phyloP scores from a whole-genome alignment of 2,888 invertebrate genomes.

The Cephus spinipes region DNA sequence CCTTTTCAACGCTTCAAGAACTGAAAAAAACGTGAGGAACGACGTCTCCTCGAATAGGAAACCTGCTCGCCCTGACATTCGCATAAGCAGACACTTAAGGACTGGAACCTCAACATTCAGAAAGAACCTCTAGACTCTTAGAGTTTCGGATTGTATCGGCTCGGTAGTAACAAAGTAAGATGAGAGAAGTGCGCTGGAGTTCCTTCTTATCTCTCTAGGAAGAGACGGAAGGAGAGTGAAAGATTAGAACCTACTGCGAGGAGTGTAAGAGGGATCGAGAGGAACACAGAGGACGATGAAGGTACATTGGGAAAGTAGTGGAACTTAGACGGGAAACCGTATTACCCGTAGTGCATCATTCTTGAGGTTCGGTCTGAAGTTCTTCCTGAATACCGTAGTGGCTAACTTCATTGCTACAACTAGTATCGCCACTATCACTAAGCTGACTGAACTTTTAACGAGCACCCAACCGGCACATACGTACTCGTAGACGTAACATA shows the following conservation, averaged over 20 bases:
- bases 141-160: constrained; percentile 19
- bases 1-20: neutral
- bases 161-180: constrained; percentile 13
- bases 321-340: neutral
- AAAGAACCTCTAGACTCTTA: constrained; percentile 1
- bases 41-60: neutral
- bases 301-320: neutral
- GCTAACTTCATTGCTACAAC: neutral
- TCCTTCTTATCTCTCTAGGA: constrained; percentile 27
- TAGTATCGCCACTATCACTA: neutral
- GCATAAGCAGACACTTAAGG: neutral
- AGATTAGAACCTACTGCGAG: neutral
- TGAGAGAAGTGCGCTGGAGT: constrained; percentile 18
- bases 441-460: neutral
- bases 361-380: neutral
- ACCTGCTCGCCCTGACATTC: neutral
- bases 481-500: constrained; percentile 1
- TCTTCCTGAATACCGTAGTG: neutral
- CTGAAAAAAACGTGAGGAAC: neutral
- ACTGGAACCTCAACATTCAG: neutral
- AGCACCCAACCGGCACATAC: neutral
- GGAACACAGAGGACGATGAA: neutral
- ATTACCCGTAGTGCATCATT: constrained; percentile 13
- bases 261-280: neutral
- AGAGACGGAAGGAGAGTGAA: constrained; percentile 4